Conservation (phyloP, 2,113 vertebrate genomes). For the Solenodon paradoxus region DNA sequence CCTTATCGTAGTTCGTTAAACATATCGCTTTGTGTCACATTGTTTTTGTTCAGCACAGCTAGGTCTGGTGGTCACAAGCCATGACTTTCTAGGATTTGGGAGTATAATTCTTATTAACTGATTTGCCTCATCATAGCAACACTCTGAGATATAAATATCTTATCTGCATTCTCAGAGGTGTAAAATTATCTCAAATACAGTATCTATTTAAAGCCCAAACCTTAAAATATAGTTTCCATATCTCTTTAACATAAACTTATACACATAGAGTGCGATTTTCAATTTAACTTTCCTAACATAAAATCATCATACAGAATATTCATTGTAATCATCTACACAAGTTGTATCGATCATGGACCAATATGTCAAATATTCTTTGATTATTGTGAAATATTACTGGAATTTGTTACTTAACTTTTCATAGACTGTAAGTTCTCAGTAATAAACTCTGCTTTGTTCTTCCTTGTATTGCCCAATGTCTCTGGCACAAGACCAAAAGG, state of each 20-base stretch:
- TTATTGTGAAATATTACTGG: background rate
- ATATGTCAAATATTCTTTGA: background rate
- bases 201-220: background rate
- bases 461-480: background rate
- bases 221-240: background rate
- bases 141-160: slow-evolving; percentile 17
- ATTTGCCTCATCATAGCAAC: background rate
- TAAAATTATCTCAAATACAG: background rate
- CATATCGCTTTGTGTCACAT: background rate
- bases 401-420: background rate
- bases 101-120: background rate
- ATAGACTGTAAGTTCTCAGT: background rate
- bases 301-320: background rate
- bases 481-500: background rate
- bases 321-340: background rate
- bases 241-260: background rate
- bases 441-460: background rate
- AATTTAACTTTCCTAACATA: background rate
- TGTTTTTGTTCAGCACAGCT: background rate
- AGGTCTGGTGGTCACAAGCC: background rate
- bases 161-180: background rate
- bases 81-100: background rate
- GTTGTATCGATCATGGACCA: background rate
- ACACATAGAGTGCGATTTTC: background rate
- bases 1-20: background rate